Percentiles rank a stretch among this genome's conserved stretches.
phyloP scores from a whole-genome alignment of 2,888 invertebrate species.

The Netelia inedita region DNA sequence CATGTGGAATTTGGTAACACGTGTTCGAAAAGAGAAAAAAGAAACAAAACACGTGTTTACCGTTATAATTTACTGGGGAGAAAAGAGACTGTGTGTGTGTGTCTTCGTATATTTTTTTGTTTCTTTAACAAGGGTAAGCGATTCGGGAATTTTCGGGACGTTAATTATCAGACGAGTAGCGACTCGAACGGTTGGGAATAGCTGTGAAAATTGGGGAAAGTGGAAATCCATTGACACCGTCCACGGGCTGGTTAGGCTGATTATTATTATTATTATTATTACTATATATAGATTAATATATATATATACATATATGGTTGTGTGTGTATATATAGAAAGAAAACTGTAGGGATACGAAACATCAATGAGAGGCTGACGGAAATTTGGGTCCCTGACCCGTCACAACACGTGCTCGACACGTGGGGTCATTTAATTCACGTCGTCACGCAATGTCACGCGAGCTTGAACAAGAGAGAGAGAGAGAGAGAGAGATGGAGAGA shows the following conservation, averaged over 20 bases:
- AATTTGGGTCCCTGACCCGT: slow-evolving; percentile 75
- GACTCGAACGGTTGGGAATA: not conserved
- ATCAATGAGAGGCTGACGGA: slow-evolving; percentile 58
- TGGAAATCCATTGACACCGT: not conserved
- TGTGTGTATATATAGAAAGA: slow-evolving; percentile 1
- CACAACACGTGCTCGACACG: slow-evolving; percentile 77
- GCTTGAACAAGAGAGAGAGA: slow-evolving; percentile 42
- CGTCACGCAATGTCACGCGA: slow-evolving; percentile 76
- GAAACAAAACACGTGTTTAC: not conserved
- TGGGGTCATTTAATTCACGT: slow-evolving; percentile 76
- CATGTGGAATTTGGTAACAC: not conserved
- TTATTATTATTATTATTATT: too few species aligned
- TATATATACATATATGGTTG: not conserved
- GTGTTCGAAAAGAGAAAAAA: not conserved
- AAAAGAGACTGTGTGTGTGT: not conserved
- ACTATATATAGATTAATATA: too few species aligned
- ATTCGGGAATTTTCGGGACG: not conserved
- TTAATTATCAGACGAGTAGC: not conserved
- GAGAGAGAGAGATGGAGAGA: slow-evolving; percentile 10
- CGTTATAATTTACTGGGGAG: not conserved
- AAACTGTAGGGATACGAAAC: slow-evolving; percentile 18
- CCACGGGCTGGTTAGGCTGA: too few species aligned
- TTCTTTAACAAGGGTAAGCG: not conserved
- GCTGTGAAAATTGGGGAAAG: slow-evolving; percentile 3
- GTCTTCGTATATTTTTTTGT: not conserved